These are phyloP conservation scores for Cygnus atratus DNA, from an alignment of 2,113 vertebrate species.

Conservation along the genomic window DNA sequence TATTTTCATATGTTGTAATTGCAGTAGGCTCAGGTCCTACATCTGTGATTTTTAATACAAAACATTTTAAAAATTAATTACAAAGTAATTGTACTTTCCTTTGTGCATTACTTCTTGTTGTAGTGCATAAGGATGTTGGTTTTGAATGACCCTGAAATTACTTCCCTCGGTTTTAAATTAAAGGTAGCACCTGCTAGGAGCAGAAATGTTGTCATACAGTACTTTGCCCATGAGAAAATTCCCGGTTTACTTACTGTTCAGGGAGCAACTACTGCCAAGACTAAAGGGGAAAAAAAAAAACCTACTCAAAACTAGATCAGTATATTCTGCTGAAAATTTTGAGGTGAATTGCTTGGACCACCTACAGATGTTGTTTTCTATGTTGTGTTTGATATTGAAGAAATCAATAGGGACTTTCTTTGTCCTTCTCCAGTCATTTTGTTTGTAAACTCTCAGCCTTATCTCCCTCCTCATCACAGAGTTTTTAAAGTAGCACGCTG, in stretches of 20 bases:
- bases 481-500: not conserved
- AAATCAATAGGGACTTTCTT: not conserved
- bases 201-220: not conserved
- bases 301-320: not conserved
- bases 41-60: not conserved
- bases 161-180: not conserved
- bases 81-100: not conserved
- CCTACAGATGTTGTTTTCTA: not conserved
- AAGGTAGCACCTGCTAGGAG: not conserved
- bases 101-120: not conserved
- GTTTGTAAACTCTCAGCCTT: not conserved
- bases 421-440: not conserved
- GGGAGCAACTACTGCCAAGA: not conserved
- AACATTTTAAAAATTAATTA: not conserved
- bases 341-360: not conserved
- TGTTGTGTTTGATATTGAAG: not conserved
- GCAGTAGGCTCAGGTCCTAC: not conserved
- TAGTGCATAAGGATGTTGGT: not conserved
- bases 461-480: not conserved
- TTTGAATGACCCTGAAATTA: not conserved
- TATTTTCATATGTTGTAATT: not conserved
- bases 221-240: not conserved
- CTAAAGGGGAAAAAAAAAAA: not conserved
- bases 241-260: not conserved
- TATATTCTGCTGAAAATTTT: not conserved